phyloP scores from a whole-genome alignment of 2,888 invertebrate genomes.

The Drosophila mercatorum region DNA sequence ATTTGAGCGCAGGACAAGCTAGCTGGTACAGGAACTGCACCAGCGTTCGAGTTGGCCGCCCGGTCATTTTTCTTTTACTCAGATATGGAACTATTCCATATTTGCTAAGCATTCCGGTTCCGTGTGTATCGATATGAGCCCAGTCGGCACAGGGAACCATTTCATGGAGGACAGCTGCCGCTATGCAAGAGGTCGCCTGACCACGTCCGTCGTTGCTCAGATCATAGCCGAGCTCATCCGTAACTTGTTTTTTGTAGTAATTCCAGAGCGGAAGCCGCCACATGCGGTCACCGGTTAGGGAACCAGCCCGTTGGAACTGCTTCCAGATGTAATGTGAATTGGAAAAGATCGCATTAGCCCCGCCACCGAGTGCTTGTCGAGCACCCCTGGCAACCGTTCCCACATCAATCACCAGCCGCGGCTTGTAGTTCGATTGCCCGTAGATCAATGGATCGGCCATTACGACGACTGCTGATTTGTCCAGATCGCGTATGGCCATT shows the following conservation, averaged over 20 bases:
- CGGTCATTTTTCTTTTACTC: constrained; percentile 86
- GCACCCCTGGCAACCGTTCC: constrained; percentile 86
- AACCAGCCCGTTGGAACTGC: constrained; percentile 86
- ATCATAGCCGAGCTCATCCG: constrained; percentile 85
- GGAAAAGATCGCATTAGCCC: constrained; percentile 86
- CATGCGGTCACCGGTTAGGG: constrained; percentile 87
- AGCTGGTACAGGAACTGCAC: constrained; percentile 85
- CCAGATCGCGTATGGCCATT: constrained; percentile 85
- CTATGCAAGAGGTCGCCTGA: constrained; percentile 88
- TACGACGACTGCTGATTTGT: constrained; percentile 91
- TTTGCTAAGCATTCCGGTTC: constrained; percentile 87
- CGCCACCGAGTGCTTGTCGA: constrained; percentile 86
- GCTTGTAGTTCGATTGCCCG: constrained; percentile 88
- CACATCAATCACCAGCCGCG: constrained; percentile 86
- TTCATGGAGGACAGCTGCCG: constrained; percentile 89
- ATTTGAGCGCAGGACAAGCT: constrained; percentile 81
- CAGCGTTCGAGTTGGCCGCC: constrained; percentile 87
- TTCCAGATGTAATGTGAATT: constrained; percentile 86
- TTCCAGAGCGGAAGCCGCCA: constrained; percentile 88
- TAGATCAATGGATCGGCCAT: constrained; percentile 93
- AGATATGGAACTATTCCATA: constrained; percentile 87
- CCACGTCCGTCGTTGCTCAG: constrained; percentile 87
- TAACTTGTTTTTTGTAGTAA: constrained; percentile 80
- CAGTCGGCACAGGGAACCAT: constrained; percentile 88
- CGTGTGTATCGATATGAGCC: constrained; percentile 90